Evolutionary conservation across 1,140 invertebrate genomes (phyloP).

Genomic region (Lanistes nyassanus): DNA sequence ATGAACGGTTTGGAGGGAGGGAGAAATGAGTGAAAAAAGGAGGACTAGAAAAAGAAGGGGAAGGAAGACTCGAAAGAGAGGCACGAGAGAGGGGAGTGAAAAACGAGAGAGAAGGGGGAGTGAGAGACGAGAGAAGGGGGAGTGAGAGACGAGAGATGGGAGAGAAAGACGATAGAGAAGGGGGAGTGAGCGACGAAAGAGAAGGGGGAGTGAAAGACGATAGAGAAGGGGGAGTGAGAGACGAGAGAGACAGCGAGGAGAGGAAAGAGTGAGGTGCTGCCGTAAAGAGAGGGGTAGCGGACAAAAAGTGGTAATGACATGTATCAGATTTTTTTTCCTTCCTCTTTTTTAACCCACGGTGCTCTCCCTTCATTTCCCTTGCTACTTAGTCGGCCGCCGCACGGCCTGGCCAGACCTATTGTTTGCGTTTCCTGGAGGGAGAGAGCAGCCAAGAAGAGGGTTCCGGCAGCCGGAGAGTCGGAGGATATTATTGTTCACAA

Average conservation of each 20-base stretch:
- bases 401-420: slow-evolving; percentile 36
- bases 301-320: slow-evolving; percentile 53
- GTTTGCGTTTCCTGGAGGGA: slow-evolving; percentile 45
- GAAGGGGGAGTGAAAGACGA: too few species aligned
- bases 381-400: slow-evolving; percentile 45
- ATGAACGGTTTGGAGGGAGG: too few species aligned
- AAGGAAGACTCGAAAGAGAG: too few species aligned
- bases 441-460: slow-evolving; percentile 37
- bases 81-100: too few species aligned
- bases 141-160: too few species aligned
- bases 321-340: slow-evolving; percentile 51
- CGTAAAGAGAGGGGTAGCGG: slow-evolving; percentile 19
- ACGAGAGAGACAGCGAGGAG: background rate
- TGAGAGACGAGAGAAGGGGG: too few species aligned
- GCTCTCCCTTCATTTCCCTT: slow-evolving; percentile 49
- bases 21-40: too few species aligned
- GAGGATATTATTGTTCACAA: slow-evolving; percentile 46
- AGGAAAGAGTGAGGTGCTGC: background rate
- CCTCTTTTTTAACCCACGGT: too few species aligned
- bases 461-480: slow-evolving; percentile 41
- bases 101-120: too few species aligned
- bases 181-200: too few species aligned
- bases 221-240: background rate
- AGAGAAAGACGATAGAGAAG: too few species aligned
- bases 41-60: too few species aligned